Base-by-base conservation (phyloP, 35 echinoderm and acorn worm species). In the Patiria miniata region DNA sequence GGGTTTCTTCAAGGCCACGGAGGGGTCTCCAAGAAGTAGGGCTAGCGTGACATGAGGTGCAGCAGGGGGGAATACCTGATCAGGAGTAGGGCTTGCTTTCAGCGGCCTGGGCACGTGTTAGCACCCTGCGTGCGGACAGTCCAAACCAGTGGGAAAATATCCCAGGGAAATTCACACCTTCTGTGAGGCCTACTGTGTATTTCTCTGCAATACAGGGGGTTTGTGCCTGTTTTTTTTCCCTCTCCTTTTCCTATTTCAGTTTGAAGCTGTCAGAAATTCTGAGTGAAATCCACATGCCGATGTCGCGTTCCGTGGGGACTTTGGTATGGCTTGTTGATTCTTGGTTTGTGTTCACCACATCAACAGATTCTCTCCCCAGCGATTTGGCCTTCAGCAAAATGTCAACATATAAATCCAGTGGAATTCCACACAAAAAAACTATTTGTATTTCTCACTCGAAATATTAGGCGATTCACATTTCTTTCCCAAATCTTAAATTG, bases 121-220 rank as follows among this genome's bases (percentile, higher is more conserved):
- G 65, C 65, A 73, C 65, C 65, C 65, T 73, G 65, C 65, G 10
- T 73, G 42, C 12, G 65, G 65, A 36, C 65, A 34, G 34, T 73
- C 65, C 23, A 34, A 73, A 73, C 26, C 65, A 73, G 65, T 73
- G 65, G 65, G 65, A 73, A 73, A 73, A 73, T 73, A 73, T 73
- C 65, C 65, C 65, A 73, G 65, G 65, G 65, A 73, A 73, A 73
- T 73, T 73, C 65, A 73, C 65, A 36, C 65, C 65, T 73, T 73
- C 65, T n/a, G 18, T 61, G 19, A 30, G 10, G 34, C 65, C 65
- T 1, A 73, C 23, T 73, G 65, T 73, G 65, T 10, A 73, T 73
- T 47, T 47, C 12, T 47, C 42, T 47, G 4, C 19, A 73, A 30
- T 23, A 73, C 65, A 12, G 21, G 29, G 65, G n/a, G 65, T 28